These are phyloP conservation scores for Eidolon dupreanum DNA, from an alignment of 2,797 vertebrate genomes.

Conservation along the genomic window DNA sequence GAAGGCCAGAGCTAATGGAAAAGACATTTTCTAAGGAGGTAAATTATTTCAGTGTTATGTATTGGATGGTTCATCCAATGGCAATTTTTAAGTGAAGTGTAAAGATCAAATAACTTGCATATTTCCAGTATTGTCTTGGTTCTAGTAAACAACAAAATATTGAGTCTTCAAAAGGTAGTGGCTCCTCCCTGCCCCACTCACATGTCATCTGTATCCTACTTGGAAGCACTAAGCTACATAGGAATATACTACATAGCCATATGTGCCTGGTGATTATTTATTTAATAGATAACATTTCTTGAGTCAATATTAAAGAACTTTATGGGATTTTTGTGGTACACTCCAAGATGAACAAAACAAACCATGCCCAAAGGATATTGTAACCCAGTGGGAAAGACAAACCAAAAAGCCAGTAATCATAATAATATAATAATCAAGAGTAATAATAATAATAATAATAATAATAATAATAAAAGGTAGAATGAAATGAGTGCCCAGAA, in stretches of 20 bases:
- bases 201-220: neutral
- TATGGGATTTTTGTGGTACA: neutral
- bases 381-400: neutral
- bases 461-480: neutral
- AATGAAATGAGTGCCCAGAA: neutral
- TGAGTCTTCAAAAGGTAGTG: neutral
- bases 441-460: neutral
- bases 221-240: neutral
- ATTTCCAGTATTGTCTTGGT: neutral
- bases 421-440: neutral
- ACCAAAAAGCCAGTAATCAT: neutral
- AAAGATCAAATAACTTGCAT: neutral
- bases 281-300: neutral
- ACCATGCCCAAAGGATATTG: neutral
- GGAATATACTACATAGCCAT: neutral
- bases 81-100: neutral
- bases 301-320: neutral
- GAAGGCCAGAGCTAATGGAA: constrained; percentile 2
- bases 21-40: neutral
- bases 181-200: neutral
- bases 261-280: neutral
- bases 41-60: neutral
- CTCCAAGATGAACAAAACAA: neutral
- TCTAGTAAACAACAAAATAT: neutral
- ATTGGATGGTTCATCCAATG: neutral